phyloP scores from a whole-genome alignment of 2,113 vertebrate genomes.

The Alethe diademata region DNA sequence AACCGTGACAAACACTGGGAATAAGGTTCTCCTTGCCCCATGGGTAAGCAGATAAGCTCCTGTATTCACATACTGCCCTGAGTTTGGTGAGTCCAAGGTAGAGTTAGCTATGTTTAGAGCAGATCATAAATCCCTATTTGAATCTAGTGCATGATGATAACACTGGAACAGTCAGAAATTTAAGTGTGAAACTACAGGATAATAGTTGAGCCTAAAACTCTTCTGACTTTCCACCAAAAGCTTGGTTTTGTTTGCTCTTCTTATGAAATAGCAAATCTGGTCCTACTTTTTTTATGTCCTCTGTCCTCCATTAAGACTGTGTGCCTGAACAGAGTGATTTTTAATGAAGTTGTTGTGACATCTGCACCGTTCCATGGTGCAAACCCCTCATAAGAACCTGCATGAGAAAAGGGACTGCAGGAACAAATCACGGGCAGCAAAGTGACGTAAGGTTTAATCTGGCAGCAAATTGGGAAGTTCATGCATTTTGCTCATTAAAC shows the following conservation, averaged over 20 bases:
- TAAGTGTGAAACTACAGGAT: not conserved
- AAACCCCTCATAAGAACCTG: not conserved
- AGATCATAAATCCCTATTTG: not conserved
- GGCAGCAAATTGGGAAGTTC: slow-evolving; percentile 4
- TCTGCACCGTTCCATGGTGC: not conserved
- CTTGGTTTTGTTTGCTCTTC: not conserved
- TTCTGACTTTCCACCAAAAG: not conserved
- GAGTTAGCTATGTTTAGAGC: not conserved
- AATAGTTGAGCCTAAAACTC: not conserved
- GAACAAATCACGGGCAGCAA: not conserved
- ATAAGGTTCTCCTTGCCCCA: not conserved
- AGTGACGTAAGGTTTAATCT: slow-evolving; percentile 12
- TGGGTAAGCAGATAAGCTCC: not conserved
- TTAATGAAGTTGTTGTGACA: not conserved
- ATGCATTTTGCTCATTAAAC: not conserved
- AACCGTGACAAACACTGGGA: not conserved
- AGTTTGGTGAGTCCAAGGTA: not conserved
- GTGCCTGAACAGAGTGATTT: not conserved
- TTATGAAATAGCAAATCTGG: not conserved
- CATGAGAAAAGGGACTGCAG: not conserved
- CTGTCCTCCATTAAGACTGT: not conserved
- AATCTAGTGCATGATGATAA: not conserved
- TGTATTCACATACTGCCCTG: not conserved
- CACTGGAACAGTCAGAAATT: not conserved
- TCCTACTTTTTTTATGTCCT: not conserved